These are phyloP conservation scores for Artemia sp. DNA, from an alignment of 2,888 invertebrate species.

Conservation along the genomic window DNA sequence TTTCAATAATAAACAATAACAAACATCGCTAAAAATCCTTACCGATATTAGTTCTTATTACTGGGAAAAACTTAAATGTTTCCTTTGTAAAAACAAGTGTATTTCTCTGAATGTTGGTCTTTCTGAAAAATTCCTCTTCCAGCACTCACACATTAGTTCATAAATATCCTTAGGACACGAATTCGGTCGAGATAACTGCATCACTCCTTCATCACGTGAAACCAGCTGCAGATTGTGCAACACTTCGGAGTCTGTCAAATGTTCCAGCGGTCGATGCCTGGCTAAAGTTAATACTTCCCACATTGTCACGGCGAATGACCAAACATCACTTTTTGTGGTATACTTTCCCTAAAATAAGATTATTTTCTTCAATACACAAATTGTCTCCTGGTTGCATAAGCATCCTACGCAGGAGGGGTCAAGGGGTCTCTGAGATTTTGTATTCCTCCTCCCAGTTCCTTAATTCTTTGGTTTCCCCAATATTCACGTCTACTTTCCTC, in stretches of 20 bases:
- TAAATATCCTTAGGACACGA: slow-evolving; percentile 71
- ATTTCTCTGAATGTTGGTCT: slow-evolving; percentile 74
- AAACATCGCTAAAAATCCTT: too few species aligned
- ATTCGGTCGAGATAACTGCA: slow-evolving; percentile 42
- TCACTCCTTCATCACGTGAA: slow-evolving; percentile 32
- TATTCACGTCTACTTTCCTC: too few species aligned
- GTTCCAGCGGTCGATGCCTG: slow-evolving; percentile 56
- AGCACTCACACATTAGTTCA: slow-evolving; percentile 79
- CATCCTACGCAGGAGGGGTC: too few species aligned
- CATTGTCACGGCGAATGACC: slow-evolving; percentile 73
- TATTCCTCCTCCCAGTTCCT: too few species aligned
- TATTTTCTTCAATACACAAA: background rate
- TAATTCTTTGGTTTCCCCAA: too few species aligned
- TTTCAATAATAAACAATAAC: too few species aligned
- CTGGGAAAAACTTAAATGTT: slow-evolving; percentile 39
- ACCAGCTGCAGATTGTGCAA: slow-evolving; percentile 59
- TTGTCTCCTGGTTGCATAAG: too few species aligned
- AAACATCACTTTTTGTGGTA: slow-evolving; percentile 74
- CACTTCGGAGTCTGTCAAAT: slow-evolving; percentile 55
- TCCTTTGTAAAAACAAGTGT: slow-evolving; percentile 57
- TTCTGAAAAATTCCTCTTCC: slow-evolving; percentile 61
- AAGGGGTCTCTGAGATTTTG: too few species aligned
- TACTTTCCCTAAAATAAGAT: slow-evolving; percentile 51
- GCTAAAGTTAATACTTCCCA: slow-evolving; percentile 70
- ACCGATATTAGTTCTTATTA: background rate